Conservation (phyloP, 1,140 invertebrate genomes). For the Polypedilum pembai region DNA sequence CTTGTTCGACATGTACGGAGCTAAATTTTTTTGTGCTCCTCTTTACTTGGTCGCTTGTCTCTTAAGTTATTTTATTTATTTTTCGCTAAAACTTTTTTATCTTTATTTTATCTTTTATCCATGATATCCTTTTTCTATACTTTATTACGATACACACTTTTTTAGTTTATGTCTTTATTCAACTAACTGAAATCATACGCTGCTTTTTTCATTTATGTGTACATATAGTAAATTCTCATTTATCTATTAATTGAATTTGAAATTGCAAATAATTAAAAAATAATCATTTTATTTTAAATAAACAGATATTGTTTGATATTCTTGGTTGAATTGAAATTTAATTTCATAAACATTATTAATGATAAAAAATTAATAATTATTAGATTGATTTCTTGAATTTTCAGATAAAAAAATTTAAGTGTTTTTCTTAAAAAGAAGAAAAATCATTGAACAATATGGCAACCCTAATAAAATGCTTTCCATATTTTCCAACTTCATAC, state of each 20-base stretch:
- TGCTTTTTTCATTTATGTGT: neutral
- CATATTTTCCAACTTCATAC: no score
- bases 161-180: conserved; percentile 7
- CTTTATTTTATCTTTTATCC: no score
- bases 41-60: neutral
- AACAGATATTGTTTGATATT: neutral
- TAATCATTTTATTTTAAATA: no score
- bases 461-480: neutral
- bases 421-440: neutral
- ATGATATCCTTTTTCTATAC: neutral
- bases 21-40: neutral
- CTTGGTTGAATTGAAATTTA: neutral
- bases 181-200: neutral
- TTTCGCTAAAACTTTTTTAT: neutral
- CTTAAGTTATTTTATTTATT: neutral
- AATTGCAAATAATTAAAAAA: neutral
- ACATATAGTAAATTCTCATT: neutral
- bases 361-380: no score
- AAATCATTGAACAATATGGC: neutral
- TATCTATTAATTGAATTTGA: neutral
- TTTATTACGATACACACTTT: neutral
- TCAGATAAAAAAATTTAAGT: no score
- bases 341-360: no score
- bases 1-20: neutral
- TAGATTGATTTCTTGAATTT: no score